Conservation (phyloP, 1,140 invertebrate species). For the Drosophila oshimai region DNA sequence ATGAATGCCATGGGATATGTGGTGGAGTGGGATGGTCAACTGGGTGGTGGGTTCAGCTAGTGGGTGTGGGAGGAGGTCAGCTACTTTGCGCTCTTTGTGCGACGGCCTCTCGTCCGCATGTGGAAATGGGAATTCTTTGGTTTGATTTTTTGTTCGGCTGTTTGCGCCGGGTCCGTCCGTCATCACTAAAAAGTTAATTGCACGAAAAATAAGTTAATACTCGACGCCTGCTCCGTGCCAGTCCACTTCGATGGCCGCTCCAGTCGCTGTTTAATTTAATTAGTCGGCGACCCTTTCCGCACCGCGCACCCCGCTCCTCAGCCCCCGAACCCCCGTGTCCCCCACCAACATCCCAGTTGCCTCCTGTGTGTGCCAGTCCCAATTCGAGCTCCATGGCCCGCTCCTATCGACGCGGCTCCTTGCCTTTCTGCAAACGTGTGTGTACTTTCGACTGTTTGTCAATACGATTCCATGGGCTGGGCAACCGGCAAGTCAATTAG, state of each 20-base stretch:
- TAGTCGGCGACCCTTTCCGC: conserved; percentile 51
- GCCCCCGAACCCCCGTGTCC: background rate
- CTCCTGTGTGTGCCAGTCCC: conserved; percentile 18
- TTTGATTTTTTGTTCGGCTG: conserved; percentile 73
- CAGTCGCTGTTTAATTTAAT: conserved; percentile 77
- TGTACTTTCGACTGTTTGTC: conserved; percentile 50
- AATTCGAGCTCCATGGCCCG: conserved; percentile 21
- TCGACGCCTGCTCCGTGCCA: conserved; percentile 36
- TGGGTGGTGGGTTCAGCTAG: background rate
- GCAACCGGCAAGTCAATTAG: conserved; percentile 70
- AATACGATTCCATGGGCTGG: conserved; percentile 48
- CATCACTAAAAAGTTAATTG: conserved; percentile 78
- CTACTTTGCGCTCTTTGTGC: conserved; percentile 65
- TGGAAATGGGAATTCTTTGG: conserved; percentile 77
- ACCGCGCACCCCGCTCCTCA: background rate
- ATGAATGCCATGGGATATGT: conserved; percentile 45
- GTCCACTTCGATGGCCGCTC: conserved; percentile 55
- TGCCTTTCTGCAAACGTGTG: conserved; percentile 20
- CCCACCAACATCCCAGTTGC: background rate
- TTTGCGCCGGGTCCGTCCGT: conserved; percentile 48
- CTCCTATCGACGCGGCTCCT: conserved; percentile 34
- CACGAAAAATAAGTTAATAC: conserved; percentile 81
- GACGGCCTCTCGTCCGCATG: conserved; percentile 8
- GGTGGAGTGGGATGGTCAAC: background rate
- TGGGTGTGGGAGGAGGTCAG: conserved; percentile 6